Conservation (phyloP, 2,113 vertebrate genomes). For the Amphiprion percula region DNA sequence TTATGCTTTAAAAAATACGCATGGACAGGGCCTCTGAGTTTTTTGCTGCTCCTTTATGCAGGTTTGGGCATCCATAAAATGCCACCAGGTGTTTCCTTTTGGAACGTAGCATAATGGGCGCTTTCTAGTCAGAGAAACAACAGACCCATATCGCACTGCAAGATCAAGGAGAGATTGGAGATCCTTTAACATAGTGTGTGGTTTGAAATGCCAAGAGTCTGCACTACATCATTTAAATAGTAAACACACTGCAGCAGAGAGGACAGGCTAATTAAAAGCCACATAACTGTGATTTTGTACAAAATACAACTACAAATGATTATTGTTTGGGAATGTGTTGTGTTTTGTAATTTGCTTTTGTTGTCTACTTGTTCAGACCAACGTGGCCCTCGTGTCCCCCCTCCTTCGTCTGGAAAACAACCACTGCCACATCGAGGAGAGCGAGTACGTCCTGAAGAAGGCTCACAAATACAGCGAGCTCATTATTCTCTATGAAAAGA, state of each 20-base stretch:
- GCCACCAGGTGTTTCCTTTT: slow-evolving; percentile 5
- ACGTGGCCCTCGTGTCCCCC: slow-evolving; percentile 95
- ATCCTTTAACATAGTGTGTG: too few relatives aligned
- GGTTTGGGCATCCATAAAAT: not conserved
- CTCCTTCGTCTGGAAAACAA: slow-evolving; percentile 97
- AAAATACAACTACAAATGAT: not conserved
- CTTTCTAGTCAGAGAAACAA: too few relatives aligned
- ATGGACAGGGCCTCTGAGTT: too few relatives aligned
- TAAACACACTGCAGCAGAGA: slow-evolving; percentile 4
- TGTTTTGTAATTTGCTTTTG: not conserved
- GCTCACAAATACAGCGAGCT: slow-evolving; percentile 98
- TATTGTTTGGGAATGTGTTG: not conserved
- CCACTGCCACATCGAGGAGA: slow-evolving; percentile 99
- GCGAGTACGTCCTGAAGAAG: slow-evolving; percentile 97
- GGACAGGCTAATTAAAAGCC: not conserved
- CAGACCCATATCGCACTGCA: not conserved
- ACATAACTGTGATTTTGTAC: not conserved
- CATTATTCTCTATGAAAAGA: slow-evolving; percentile 99
- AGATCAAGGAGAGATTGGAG: too few relatives aligned
- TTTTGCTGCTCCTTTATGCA: too few relatives aligned
- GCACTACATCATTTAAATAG: slow-evolving; percentile 20
- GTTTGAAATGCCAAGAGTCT: not conserved
- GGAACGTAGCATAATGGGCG: not conserved
- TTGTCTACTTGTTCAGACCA: slow-evolving; percentile 85
- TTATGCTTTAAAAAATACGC: too few relatives aligned